Base-by-base conservation (phyloP, 2,797 vertebrate genomes). In the Myotis daubentonii region DNA sequence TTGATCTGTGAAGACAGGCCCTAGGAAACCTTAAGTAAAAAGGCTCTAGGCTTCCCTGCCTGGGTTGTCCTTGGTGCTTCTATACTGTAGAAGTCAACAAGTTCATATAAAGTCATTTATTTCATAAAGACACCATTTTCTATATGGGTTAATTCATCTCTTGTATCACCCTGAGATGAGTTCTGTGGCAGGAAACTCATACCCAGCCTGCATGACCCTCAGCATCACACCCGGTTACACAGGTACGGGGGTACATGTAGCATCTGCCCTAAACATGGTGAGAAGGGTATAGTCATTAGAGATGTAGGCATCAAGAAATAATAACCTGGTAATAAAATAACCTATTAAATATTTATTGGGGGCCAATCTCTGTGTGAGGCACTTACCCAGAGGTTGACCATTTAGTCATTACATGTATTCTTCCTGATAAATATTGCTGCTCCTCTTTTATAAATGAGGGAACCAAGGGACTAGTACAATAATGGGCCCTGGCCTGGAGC, bases 231-330 rank as follows among this genome's bases (percentile, higher is more conserved):
- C 28, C 30, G 47, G n/a, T 55, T 86, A 51, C 49, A 41, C 16
- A 19, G 2, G 41, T 12, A 2, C 38, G 76, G 6, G 10, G 47
- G 81, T 8, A 16, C 25, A 8, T 53, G 3, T 15, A 7, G 33
- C n/a, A 25, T 38, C 1, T 10, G 30, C 10, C 5, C 1, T 1
- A 30, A 68, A 12, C 2, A 3, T 36, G 38, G 13, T 3, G 15
- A 1, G 10, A 94, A 70, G 16, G 44, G 17, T 7, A 8, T 2
- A 55, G 1, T 47, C 15, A 23, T 68, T 38, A 71, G n/a, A 49
- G 30, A 19, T 53, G 25, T n/a, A 33, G 51, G 60, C 15, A 65
- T 12, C 47, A 30, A 19, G 8, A 30, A 19, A 5, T 83, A 75
- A 33, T 60, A 49, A 55, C 19, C 7, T 16, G 19, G 8, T 19